Evolutionary conservation across 2,888 invertebrate species (phyloP).

Genomic region (Leptinotarsa juncta): DNA sequence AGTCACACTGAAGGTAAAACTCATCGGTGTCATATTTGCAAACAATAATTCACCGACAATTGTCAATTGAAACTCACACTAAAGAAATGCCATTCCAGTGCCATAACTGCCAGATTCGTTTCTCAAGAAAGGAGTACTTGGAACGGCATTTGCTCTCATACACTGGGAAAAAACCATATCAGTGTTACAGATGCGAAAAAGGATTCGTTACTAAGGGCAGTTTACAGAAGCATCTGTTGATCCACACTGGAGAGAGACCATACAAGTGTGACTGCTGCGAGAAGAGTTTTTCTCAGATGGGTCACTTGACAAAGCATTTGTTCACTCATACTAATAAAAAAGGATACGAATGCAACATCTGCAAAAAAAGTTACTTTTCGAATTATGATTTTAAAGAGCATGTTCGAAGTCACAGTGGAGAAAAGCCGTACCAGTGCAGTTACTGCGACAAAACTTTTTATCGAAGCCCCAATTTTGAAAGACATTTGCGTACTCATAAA

Average conservation of each 20-base stretch:
- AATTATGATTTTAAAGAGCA: too few relatives aligned
- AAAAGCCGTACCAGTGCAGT: neutral
- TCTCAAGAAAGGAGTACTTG: neutral
- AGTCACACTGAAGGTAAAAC: neutral
- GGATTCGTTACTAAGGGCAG: neutral
- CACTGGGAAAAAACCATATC: neutral
- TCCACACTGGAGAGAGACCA: neutral
- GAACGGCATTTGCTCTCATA: neutral
- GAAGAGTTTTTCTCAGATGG: neutral
- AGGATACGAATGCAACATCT: too few relatives aligned
- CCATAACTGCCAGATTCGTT: neutral
- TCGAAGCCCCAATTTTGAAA: neutral
- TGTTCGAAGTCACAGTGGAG: neutral
- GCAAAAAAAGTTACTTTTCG: too few relatives aligned
- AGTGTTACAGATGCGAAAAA: neutral
- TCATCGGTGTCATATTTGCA: neutral
- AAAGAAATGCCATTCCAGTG: neutral
- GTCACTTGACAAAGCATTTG: neutral
- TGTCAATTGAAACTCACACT: neutral
- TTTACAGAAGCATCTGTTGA: neutral
- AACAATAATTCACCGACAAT: neutral
- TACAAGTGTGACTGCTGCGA: neutral
- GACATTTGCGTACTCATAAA: neutral
- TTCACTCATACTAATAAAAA: too few relatives aligned
- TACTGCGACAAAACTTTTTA: neutral